Percentiles rank a stretch among this genome's conserved stretches.
Evolutionary conservation across 1,140 invertebrate species (phyloP).

Genomic region (Drosophila baimaii): DNA sequence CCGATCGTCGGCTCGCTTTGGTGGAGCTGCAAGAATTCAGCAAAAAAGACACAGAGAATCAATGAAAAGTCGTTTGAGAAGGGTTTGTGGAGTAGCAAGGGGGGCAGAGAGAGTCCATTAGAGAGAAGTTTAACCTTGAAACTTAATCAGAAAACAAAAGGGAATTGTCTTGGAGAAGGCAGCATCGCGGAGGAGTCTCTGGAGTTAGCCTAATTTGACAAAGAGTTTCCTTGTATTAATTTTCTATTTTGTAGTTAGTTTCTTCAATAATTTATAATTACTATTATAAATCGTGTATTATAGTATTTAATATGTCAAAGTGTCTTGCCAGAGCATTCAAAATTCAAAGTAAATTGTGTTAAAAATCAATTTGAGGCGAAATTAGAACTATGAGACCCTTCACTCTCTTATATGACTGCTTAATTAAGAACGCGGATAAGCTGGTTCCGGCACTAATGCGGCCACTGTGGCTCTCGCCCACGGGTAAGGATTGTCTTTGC

Average conservation of each 20-base stretch:
- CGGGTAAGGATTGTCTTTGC: slow-evolving; percentile 8
- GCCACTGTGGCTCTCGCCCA: slow-evolving; percentile 18
- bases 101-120: background rate
- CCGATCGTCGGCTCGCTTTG: slow-evolving; percentile 72
- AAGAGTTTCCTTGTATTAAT: background rate
- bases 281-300: no score
- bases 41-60: slow-evolving; percentile 13
- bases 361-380: background rate
- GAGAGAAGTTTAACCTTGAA: slow-evolving; percentile 5
- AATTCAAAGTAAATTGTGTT: slow-evolving; percentile 1
- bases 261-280: background rate
- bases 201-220: background rate
- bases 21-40: slow-evolving; percentile 56
- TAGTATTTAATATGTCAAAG: background rate
- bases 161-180: background rate
- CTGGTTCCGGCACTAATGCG: background rate
- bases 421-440: slow-evolving; percentile 3
- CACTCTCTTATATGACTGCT: slow-evolving; percentile 1
- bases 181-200: background rate
- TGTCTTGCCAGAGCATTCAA: slow-evolving; percentile 8
- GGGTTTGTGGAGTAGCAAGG: background rate
- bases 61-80: background rate
- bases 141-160: background rate
- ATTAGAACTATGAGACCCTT: slow-evolving; percentile 23
- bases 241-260: no score